Conservation (phyloP, 2,888 invertebrate species). For the Tiliacea citrago region DNA sequence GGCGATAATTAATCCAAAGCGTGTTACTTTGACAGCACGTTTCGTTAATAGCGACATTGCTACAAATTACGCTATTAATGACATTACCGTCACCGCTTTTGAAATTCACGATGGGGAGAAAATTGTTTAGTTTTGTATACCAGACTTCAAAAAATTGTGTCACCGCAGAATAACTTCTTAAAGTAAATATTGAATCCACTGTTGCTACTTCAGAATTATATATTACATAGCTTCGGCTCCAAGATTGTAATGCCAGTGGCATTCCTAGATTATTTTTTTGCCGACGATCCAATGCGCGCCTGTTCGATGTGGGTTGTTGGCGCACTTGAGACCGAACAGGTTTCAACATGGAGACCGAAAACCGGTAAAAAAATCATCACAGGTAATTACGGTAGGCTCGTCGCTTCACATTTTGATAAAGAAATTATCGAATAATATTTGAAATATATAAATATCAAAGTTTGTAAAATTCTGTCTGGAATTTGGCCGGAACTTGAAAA, state of each 20-base stretch:
- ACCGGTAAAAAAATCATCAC: conserved; percentile 88
- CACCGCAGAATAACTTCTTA: conserved; percentile 45
- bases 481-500: conserved; percentile 24
- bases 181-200: conserved; percentile 70
- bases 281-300: conserved; percentile 79
- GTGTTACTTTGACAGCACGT: conserved; percentile 79
- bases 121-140: conserved; percentile 12
- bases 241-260: conserved; percentile 79
- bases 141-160: conserved; percentile 24
- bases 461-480: conserved; percentile 17
- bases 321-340: conserved; percentile 86
- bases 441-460: conserved; percentile 27
- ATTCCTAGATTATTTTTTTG: conserved; percentile 83
- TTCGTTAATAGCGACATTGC: conserved; percentile 77
- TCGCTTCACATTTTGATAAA: conserved; percentile 78
- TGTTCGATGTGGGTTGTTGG: conserved; percentile 84
- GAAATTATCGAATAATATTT: conserved; percentile 50
- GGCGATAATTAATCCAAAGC: conserved; percentile 76
- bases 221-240: conserved; percentile 64
- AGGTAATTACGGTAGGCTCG: conserved; percentile 86
- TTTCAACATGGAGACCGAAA: conserved; percentile 85
- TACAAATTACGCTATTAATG: conserved; percentile 77
- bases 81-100: conserved; percentile 70
- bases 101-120: conserved; percentile 64
- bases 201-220: conserved; percentile 68